Conservation (phyloP, 2,113 vertebrate genomes). For the Macroglossus sobrinus region DNA sequence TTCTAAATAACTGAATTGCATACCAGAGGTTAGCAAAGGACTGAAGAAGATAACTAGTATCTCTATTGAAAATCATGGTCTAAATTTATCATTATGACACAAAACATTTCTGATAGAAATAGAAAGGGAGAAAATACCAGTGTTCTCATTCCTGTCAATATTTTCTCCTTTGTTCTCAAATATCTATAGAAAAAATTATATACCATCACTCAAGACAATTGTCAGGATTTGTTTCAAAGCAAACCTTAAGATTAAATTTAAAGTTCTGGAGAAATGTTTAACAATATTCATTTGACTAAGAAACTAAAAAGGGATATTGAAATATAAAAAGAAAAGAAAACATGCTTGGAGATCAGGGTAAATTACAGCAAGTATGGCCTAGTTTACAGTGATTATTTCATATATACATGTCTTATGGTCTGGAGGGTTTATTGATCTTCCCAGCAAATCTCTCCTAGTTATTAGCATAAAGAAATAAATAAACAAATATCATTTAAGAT, state of each 20-base stretch:
- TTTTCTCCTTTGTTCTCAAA: slow-evolving; percentile 41
- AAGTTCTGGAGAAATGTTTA: slow-evolving; percentile 31
- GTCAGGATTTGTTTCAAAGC: neutral
- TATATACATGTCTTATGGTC: neutral
- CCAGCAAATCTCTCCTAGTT: neutral
- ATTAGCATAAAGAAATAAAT: neutral
- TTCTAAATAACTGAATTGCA: slow-evolving; percentile 23
- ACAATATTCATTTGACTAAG: slow-evolving; percentile 41
- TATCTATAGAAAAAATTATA: slow-evolving; percentile 24
- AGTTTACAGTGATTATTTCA: neutral
- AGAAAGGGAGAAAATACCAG: neutral
- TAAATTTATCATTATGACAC: neutral
- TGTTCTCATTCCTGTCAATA: neutral
- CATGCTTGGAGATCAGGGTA: neutral
- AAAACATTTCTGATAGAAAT: neutral
- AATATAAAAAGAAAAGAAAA: neutral
- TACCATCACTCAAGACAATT: neutral
- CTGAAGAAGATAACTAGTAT: neutral
- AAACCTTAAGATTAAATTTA: neutral
- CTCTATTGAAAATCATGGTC: neutral
- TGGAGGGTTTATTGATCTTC: neutral
- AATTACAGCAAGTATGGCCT: neutral
- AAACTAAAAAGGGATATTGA: neutral
- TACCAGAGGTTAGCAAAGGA: neutral
- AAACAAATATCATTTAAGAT: neutral